Evolutionary conservation across 2,888 invertebrate species (phyloP).

Genomic region (Myopa tessellatipennis): DNA sequence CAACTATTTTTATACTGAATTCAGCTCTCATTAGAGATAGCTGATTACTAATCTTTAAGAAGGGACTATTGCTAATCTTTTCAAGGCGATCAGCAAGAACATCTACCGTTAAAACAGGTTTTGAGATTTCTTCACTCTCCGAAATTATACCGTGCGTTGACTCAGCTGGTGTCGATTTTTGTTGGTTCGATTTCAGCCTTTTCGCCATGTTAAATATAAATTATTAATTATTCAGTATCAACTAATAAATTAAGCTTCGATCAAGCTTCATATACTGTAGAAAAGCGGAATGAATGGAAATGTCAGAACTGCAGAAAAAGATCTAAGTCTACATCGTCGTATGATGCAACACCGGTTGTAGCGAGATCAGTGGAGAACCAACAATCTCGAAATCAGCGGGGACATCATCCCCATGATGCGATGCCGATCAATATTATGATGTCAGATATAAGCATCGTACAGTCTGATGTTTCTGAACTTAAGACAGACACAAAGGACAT

Average conservation of each 20-base stretch:
- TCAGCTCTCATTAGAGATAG: no score
- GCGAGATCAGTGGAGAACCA: not conserved
- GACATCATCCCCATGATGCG: not conserved
- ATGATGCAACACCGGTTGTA: conserved; percentile 49
- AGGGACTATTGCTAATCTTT: no score
- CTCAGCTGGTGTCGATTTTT: no score
- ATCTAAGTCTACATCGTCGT: conserved; percentile 48
- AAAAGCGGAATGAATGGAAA: conserved; percentile 18
- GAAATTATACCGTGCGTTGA: no score
- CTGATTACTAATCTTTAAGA: no score
- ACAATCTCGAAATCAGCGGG: not conserved
- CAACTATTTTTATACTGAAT: no score
- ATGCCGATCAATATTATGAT: not conserved
- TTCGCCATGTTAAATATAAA: no score
- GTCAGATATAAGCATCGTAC: not conserved
- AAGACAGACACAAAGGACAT: conserved; percentile 10
- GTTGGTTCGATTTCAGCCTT: no score
- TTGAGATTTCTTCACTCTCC: no score
- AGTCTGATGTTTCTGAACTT: conserved; percentile 1
- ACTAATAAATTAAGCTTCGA: not conserved
- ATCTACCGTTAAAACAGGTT: no score
- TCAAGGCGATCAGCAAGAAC: no score
- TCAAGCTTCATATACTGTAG: not conserved
- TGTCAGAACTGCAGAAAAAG: conserved; percentile 40
- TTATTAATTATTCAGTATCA: no score